A percentile compares a stretch with the other conserved stretches of the same genome.
These are phyloP conservation scores for Arnoldichthys spilopterus DNA, from an alignment of 2,797 vertebrate species.

Conservation along the genomic window DNA sequence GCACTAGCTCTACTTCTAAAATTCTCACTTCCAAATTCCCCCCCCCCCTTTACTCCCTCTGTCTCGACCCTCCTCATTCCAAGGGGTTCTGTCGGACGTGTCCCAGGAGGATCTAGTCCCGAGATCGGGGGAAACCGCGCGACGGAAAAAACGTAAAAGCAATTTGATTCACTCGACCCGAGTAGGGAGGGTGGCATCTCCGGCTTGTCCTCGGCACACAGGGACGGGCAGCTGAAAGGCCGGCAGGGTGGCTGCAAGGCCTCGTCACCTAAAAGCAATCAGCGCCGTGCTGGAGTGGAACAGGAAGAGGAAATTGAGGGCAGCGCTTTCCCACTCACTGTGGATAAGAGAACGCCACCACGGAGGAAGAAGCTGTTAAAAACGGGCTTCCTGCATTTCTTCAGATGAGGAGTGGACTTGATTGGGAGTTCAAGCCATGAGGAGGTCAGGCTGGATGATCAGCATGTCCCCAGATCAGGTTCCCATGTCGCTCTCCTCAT, in stretches of 20 bases:
- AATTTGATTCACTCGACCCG: slow-evolving; percentile 54
- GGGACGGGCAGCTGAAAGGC: slow-evolving; percentile 43
- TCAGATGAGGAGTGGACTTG: not conserved
- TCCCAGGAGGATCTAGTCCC: slow-evolving; percentile 42
- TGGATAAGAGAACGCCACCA: slow-evolving; percentile 37
- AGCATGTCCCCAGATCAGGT: not conserved
- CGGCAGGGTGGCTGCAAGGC: slow-evolving; percentile 22
- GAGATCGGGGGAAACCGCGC: slow-evolving; percentile 49
- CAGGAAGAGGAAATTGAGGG: slow-evolving; percentile 59
- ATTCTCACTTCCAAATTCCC: slow-evolving; percentile 10
- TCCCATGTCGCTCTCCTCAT: not conserved
- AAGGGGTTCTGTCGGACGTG: slow-evolving; percentile 3
- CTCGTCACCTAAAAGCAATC: slow-evolving; percentile 65
- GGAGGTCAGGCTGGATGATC: not conserved
- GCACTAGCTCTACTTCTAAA: slow-evolving; percentile 34
- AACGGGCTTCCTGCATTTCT: slow-evolving; percentile 34
- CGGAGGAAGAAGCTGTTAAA: slow-evolving; percentile 48
- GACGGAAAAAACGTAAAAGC: slow-evolving; percentile 47
- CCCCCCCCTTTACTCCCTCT: slow-evolving; percentile 15
- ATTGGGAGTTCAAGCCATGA: not conserved
- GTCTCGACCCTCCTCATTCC: not conserved
- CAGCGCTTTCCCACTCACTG: slow-evolving; percentile 46
- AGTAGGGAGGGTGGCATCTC: slow-evolving; percentile 39
- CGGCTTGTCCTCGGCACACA: slow-evolving; percentile 25
- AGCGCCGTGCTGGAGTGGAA: slow-evolving; percentile 33